phyloP scores from a whole-genome alignment of 2,113 vertebrate genomes.

The Lepus europaeus region DNA sequence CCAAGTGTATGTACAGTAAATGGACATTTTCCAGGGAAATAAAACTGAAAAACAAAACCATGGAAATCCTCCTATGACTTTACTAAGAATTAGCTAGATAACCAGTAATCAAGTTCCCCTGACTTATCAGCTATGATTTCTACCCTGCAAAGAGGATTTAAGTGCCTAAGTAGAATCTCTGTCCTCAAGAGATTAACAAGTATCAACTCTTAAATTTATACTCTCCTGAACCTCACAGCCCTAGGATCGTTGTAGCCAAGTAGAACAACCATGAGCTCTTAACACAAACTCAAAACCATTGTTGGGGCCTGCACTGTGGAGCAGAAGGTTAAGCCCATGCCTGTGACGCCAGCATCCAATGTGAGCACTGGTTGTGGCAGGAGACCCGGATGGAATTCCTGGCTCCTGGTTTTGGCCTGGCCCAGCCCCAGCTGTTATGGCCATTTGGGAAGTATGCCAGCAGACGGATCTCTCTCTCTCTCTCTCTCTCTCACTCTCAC shows the following conservation, averaged over 20 bases:
- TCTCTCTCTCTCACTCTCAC: too few species aligned
- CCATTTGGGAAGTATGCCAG: too few species aligned
- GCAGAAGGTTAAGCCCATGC: too few species aligned
- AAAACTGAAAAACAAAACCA: slow-evolving; percentile 43
- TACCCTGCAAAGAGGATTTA: background rate
- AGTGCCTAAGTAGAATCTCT: background rate
- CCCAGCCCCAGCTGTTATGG: too few species aligned
- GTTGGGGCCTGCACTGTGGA: too few species aligned
- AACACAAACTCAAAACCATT: background rate
- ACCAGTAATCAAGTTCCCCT: background rate
- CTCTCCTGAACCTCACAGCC: background rate
- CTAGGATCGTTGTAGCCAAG: background rate
- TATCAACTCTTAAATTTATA: background rate
- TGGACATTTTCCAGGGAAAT: background rate
- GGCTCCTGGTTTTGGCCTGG: too few species aligned
- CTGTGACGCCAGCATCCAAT: too few species aligned
- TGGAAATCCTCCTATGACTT: slow-evolving; percentile 27
- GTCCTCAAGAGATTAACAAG: background rate
- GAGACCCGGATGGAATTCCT: too few species aligned
- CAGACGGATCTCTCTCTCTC: too few species aligned
- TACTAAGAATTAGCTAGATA: background rate
- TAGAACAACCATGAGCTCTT: background rate
- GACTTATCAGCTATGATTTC: background rate
- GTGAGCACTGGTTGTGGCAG: too few species aligned
- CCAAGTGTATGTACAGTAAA: background rate